phyloP scores from a whole-genome alignment of 2,113 vertebrate species.

The Monopterus albus region DNA sequence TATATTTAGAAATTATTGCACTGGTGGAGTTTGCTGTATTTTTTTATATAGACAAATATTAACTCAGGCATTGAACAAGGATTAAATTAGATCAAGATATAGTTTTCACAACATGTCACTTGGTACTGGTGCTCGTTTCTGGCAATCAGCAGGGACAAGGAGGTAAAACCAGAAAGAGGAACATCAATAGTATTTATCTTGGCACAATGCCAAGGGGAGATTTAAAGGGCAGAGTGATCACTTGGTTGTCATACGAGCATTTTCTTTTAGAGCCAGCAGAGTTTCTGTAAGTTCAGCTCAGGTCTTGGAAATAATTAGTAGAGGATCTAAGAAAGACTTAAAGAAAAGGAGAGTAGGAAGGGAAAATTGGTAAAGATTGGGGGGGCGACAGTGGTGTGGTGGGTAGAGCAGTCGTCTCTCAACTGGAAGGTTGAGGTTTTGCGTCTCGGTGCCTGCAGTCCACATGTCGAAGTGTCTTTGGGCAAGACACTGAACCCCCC shows the following conservation, averaged over 20 bases:
- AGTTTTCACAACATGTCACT: conserved; percentile 1
- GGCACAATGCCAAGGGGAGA: neutral
- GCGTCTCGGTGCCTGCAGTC: no score
- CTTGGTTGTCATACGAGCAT: conserved; percentile 15
- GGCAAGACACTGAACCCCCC: no score
- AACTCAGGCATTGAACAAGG: no score
- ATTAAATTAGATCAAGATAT: conserved; percentile 11
- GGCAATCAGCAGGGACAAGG: conserved; percentile 10
- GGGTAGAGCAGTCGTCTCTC: no score
- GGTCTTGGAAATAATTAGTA: conserved; percentile 18
- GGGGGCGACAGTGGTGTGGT: no score
- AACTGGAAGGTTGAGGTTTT: no score
- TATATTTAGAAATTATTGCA: no score
- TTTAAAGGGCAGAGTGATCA: conserved; percentile 18
- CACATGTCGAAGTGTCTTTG: no score
- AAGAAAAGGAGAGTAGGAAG: no score
- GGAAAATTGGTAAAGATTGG: no score
- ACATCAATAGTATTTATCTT: conserved; percentile 11
- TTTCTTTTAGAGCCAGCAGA: conserved; percentile 7
- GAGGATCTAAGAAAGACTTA: neutral
- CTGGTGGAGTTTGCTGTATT: no score
- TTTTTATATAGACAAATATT: no score
- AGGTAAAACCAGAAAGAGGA: neutral
- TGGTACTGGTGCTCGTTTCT: neutral
- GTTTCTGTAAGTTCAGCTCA: conserved; percentile 2